Conservation (phyloP, 2,888 invertebrate genomes). For the Melieria omissa region DNA sequence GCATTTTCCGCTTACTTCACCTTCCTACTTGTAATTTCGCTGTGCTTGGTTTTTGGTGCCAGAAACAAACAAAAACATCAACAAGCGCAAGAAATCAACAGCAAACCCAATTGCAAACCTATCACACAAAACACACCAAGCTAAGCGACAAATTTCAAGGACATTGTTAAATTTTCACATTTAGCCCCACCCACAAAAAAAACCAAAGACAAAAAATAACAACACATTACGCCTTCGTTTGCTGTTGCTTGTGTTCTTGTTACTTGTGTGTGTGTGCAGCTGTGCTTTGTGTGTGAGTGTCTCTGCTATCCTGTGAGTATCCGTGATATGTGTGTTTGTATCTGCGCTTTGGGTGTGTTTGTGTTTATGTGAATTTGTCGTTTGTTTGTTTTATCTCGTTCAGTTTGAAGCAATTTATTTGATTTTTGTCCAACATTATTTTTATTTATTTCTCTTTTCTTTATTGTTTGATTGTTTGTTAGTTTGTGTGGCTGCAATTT, state of each 20-base stretch:
- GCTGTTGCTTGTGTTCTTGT: no score
- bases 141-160: constrained; percentile 11
- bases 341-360: background rate
- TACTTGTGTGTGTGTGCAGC: background rate
- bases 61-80: background rate
- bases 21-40: background rate
- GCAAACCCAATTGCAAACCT: no score
- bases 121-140: no score
- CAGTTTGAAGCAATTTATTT: constrained; percentile 23
- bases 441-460: background rate
- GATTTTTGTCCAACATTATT: constrained; percentile 18
- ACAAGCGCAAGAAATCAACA: background rate
- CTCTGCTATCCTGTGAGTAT: no score
- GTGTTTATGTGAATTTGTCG: background rate
- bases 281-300: background rate
- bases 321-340: no score
- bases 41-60: background rate
- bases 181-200: no score
- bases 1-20: background rate
- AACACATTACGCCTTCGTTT: no score
- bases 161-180: constrained; percentile 24
- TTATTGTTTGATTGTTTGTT: background rate
- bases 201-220: no score
- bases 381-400: background rate
- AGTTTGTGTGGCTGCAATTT: no score